phyloP scores from a whole-genome alignment of 2,113 vertebrate species.

The Emydocephalus ijimae region DNA sequence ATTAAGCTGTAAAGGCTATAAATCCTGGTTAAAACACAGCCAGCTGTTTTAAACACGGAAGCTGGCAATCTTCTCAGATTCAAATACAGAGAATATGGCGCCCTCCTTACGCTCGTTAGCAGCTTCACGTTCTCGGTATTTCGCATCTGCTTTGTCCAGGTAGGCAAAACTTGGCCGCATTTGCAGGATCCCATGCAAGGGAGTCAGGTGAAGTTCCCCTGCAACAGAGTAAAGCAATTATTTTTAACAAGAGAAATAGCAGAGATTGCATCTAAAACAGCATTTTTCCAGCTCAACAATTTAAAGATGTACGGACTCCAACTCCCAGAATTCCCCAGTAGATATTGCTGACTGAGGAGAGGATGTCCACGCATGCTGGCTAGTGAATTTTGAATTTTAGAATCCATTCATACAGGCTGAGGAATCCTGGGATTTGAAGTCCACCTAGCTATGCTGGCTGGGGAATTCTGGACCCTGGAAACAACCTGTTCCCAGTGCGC shows the following conservation, averaged over 20 bases:
- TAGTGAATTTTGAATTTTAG: not conserved
- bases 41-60: not conserved
- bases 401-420: not conserved
- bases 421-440: not conserved
- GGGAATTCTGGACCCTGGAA: too few species aligned
- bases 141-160: slow-evolving; percentile 92
- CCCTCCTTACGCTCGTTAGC: slow-evolving; percentile 84
- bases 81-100: not conserved
- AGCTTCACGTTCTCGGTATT: slow-evolving; percentile 91
- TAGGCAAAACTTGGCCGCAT: slow-evolving; percentile 95
- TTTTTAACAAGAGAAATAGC: not conserved
- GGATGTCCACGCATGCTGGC: not conserved
- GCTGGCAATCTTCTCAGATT: not conserved
- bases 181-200: slow-evolving; percentile 93
- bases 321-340: not conserved
- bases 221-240: not conserved
- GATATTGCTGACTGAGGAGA: not conserved
- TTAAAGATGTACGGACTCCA: not conserved
- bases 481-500: too few species aligned
- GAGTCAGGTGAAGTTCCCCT: slow-evolving; percentile 97
- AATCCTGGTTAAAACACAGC: not conserved
- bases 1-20: not conserved
- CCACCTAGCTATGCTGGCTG: too few species aligned
- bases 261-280: not conserved
- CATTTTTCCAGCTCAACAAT: not conserved